These are phyloP conservation scores for Melieria picta DNA, from an alignment of 2,888 invertebrate species.

Conservation along the genomic window DNA sequence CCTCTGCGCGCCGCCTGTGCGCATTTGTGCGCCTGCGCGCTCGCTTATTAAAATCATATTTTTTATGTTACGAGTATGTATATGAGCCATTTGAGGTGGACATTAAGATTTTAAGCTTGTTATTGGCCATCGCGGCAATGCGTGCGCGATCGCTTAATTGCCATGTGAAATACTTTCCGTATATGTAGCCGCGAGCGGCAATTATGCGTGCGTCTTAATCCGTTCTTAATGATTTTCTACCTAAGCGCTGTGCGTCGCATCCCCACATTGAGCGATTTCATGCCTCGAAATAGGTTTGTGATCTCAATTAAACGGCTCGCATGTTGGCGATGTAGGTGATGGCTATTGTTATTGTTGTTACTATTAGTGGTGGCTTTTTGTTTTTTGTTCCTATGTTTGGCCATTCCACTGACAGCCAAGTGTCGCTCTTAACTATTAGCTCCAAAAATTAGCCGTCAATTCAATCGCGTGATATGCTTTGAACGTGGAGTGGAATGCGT, in stretches of 20 bases:
- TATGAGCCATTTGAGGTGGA: constrained; percentile 53
- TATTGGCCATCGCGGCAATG: constrained; percentile 17
- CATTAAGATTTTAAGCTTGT: constrained; percentile 50
- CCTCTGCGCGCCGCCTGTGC: not conserved
- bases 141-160: constrained; percentile 43
- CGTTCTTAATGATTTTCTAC: constrained; percentile 52
- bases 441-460: too few species aligned
- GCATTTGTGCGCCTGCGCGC: constrained; percentile 53
- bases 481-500: too few species aligned
- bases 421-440: too few species aligned
- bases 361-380: too few species aligned
- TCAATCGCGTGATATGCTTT: too few species aligned
- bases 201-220: constrained; percentile 51
- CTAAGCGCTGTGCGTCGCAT: constrained; percentile 10
- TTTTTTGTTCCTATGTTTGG: too few species aligned
- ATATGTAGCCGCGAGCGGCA: constrained; percentile 17
- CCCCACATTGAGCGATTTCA: too few species aligned
- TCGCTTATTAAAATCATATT: constrained; percentile 60
- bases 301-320: too few species aligned
- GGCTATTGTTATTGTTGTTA: too few species aligned
- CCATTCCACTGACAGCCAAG: too few species aligned
- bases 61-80: constrained; percentile 34
- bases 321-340: too few species aligned
- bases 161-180: constrained; percentile 24
- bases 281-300: too few species aligned